Conservation (phyloP, 2,113 vertebrate genomes). For the Coturnix japonica region DNA sequence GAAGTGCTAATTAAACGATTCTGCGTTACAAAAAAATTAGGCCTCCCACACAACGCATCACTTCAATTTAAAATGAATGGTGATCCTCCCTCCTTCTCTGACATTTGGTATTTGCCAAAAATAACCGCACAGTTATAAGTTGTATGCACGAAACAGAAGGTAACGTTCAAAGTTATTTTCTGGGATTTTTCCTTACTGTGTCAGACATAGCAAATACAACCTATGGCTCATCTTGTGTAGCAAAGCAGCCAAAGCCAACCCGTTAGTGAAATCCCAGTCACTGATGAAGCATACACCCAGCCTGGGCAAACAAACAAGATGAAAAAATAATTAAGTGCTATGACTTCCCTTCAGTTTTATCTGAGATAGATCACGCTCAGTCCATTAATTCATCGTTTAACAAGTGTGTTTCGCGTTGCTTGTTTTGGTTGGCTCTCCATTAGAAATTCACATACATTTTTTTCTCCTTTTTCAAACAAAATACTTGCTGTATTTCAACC, state of each 20-base stretch:
- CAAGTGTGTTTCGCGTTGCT: slow-evolving; percentile 21
- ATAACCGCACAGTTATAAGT: slow-evolving; percentile 58
- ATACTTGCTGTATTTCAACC: not conserved
- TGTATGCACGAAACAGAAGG: slow-evolving; percentile 58
- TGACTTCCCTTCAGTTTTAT: slow-evolving; percentile 7
- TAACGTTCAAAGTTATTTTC: slow-evolving; percentile 63
- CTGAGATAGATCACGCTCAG: not conserved
- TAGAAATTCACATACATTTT: slow-evolving; percentile 9
- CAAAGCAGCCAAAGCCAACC: slow-evolving; percentile 13
- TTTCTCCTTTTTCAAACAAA: not conserved
- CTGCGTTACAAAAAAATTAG: not conserved
- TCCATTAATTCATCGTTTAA: slow-evolving; percentile 53
- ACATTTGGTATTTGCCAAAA: slow-evolving; percentile 60
- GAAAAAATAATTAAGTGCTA: slow-evolving; percentile 32
- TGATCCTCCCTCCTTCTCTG: slow-evolving; percentile 21
- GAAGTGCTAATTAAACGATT: not conserved
- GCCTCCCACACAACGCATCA: not conserved
- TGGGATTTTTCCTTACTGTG: not conserved
- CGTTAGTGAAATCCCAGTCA: slow-evolving; percentile 7
- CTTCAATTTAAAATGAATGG: slow-evolving; percentile 49
- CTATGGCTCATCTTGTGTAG: not conserved
- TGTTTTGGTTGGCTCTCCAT: slow-evolving; percentile 25
- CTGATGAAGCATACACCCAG: not conserved
- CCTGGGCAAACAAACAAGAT: not conserved
- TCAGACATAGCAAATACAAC: not conserved